Conservation (phyloP, 2,797 vertebrate species). For the Crenuchus spilurus region DNA sequence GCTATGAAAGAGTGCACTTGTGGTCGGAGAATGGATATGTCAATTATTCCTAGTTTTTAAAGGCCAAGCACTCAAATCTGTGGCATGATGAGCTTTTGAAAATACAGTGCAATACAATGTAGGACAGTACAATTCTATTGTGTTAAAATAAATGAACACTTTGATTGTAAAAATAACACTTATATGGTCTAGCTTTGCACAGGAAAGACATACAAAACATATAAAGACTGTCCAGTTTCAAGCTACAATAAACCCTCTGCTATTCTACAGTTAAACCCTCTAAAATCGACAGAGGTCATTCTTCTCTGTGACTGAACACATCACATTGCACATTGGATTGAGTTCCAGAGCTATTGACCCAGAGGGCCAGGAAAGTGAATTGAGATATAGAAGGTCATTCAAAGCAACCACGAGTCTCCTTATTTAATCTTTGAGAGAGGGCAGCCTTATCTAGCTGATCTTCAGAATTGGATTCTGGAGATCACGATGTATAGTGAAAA, state of each 20-base stretch:
- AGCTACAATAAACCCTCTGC: not conserved
- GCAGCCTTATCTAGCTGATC: slow-evolving; percentile 11
- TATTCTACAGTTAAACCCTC: not conserved
- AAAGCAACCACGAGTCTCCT: slow-evolving; percentile 9
- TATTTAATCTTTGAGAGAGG: slow-evolving; percentile 29
- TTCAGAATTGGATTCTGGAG: slow-evolving; percentile 34
- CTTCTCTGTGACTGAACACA: slow-evolving; percentile 7
- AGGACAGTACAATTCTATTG: no score
- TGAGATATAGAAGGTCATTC: slow-evolving; percentile 31
- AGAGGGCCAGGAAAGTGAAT: slow-evolving; percentile 19
- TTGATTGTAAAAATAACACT: no score
- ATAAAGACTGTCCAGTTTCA: not conserved
- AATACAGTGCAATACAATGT: no score
- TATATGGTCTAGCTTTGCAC: not conserved
- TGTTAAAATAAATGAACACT: no score
- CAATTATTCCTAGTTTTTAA: no score
- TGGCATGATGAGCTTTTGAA: no score
- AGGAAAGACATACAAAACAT: not conserved
- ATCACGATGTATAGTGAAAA: slow-evolving; percentile 12
- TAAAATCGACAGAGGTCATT: not conserved
- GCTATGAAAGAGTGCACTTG: no score
- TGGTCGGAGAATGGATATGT: no score
- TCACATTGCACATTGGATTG: not conserved
- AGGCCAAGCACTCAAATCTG: no score
- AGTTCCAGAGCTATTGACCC: slow-evolving; percentile 25